These are phyloP conservation scores for Thumatha senex DNA, from an alignment of 2,888 invertebrate genomes.

Conservation along the genomic window DNA sequence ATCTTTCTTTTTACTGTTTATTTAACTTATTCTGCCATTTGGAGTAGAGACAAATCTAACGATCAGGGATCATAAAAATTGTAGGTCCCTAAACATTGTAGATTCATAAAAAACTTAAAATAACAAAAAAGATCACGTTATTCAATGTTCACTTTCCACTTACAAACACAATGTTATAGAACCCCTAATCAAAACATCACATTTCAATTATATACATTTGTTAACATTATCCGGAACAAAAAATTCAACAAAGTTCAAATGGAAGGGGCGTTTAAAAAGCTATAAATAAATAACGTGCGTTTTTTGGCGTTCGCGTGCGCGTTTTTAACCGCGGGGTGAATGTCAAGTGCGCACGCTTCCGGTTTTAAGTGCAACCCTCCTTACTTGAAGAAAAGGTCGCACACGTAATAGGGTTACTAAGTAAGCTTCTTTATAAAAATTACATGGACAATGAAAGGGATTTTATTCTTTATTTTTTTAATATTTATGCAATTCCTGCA, in stretches of 20 bases:
- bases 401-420: constrained; percentile 1
- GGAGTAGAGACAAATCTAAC: too few species aligned
- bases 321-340: constrained; percentile 57
- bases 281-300: constrained; percentile 62
- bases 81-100: too few species aligned
- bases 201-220: constrained; percentile 38
- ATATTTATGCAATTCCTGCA: too few species aligned
- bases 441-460: too few species aligned
- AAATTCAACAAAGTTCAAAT: constrained; percentile 40
- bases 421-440: constrained; percentile 1
- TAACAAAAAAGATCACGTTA: background rate
- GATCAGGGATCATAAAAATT: too few species aligned
- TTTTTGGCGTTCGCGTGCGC: constrained; percentile 73
- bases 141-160: background rate
- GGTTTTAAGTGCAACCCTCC: constrained; percentile 61
- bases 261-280: constrained; percentile 63
- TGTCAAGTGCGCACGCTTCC: constrained; percentile 67
- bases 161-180: constrained; percentile 8
- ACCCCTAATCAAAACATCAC: constrained; percentile 38
- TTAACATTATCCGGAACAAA: constrained; percentile 27
- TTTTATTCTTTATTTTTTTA: too few species aligned
- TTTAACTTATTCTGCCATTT: too few species aligned
- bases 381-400: constrained; percentile 38
- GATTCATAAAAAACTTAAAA: background rate
- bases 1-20: too few species aligned